phyloP scores from a whole-genome alignment of 1,140 invertebrate genomes.

The Cydia strobilella region DNA sequence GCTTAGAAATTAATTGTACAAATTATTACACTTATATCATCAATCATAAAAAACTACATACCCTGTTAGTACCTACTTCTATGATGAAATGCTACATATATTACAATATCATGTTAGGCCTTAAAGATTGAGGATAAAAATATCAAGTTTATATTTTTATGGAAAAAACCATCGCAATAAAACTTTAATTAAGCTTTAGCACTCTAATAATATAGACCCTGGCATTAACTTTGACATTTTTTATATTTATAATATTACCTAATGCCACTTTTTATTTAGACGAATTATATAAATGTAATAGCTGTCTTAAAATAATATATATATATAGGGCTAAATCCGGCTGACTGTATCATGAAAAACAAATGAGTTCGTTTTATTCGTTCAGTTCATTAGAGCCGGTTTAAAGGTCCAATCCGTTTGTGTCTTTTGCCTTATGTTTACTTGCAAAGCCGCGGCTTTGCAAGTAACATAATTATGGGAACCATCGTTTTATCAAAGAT shows the following conservation, averaged over 20 bases:
- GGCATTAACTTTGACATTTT: too few species aligned
- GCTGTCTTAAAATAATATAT: neutral
- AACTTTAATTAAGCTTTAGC: too few species aligned
- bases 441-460: slow-evolving; percentile 13
- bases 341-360: slow-evolving; percentile 25
- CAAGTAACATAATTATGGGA: slow-evolving; percentile 20
- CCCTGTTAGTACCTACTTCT: neutral
- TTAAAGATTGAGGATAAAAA: too few species aligned
- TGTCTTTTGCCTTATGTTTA: too few species aligned
- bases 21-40: neutral
- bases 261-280: too few species aligned
- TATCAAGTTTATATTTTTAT: too few species aligned
- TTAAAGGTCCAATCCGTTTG: slow-evolving; percentile 20
- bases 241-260: too few species aligned
- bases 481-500: slow-evolving; percentile 4
- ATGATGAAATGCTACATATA: too few species aligned
- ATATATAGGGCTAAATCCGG: neutral
- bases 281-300: neutral
- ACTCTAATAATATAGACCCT: too few species aligned
- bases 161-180: too few species aligned
- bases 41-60: neutral
- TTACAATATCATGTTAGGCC: too few species aligned
- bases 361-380: slow-evolving; percentile 28
- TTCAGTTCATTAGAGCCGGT: slow-evolving; percentile 29
- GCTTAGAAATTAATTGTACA: neutral